A percentile compares a stretch with the other conserved stretches of the same genome.
Evolutionary conservation across 2,888 invertebrate species (phyloP).

Genomic region (Pimpla rufipes): DNA sequence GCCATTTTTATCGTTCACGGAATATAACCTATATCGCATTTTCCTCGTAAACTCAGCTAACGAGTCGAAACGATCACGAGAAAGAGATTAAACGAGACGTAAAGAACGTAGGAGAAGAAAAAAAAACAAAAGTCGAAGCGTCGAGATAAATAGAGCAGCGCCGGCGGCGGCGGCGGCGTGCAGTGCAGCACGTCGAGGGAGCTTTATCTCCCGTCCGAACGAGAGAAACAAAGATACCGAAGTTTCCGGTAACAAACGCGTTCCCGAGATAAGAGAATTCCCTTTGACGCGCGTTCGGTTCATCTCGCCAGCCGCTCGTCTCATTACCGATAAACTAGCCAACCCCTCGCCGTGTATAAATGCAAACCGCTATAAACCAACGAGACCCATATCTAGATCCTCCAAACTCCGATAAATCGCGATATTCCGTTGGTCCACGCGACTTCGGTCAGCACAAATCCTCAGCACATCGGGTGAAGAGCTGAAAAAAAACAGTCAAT

Average conservation of each 20-base stretch:
- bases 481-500: too few species aligned
- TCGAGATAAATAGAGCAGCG: slow-evolving; percentile 51
- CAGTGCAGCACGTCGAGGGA: slow-evolving; percentile 28
- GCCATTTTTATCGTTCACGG: slow-evolving; percentile 51
- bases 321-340: slow-evolving; percentile 16
- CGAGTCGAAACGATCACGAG: slow-evolving; percentile 31
- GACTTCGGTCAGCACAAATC: too few species aligned
- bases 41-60: slow-evolving; percentile 41
- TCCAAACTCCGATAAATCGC: neutral
- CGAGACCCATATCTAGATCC: neutral
- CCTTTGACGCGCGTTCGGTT: slow-evolving; percentile 52
- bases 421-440: neutral
- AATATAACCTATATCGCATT: neutral
- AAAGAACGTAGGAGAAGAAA: neutral
- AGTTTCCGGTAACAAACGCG: slow-evolving; percentile 78
- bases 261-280: slow-evolving; percentile 67
- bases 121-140: slow-evolving; percentile 17
- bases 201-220: slow-evolving; percentile 64
- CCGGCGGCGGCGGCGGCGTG: neutral
- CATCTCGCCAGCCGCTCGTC: slow-evolving; percentile 15
- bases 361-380: neutral
- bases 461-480: too few species aligned
- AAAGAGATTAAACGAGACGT: slow-evolving; percentile 19
- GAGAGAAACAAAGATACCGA: slow-evolving; percentile 76
- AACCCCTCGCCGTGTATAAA: neutral